phyloP scores from a whole-genome alignment of 35 echinoderm and acorn worm species.

The Anneissia japonica region DNA sequence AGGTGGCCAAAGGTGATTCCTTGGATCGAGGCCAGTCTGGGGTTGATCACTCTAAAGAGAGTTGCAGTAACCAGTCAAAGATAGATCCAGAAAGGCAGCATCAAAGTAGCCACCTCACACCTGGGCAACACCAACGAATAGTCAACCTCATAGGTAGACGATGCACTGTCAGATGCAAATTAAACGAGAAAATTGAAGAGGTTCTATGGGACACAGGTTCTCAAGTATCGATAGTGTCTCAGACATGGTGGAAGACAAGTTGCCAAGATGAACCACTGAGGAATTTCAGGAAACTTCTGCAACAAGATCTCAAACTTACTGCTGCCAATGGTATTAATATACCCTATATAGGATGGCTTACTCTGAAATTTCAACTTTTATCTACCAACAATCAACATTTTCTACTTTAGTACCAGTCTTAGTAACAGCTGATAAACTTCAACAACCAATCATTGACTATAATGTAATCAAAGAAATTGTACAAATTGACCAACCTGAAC shows the following conservation, averaged over 20 bases:
- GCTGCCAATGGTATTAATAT: constrained; percentile 16
- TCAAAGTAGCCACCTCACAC: neutral
- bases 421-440: neutral
- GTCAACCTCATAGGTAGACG: constrained; percentile 30
- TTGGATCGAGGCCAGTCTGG: no score
- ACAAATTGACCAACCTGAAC: neutral
- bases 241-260: no score
- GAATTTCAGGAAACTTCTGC: constrained; percentile 12
- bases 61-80: constrained; percentile 1
- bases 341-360: neutral
- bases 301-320: constrained; percentile 13
- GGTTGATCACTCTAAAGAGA: neutral
- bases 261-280: constrained; percentile 6
- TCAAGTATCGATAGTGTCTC: neutral
- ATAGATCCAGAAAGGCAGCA: neutral
- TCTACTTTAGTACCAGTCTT: neutral
- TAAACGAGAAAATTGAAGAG: constrained; percentile 13
- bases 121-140: constrained; percentile 1
- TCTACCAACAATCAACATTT: neutral
- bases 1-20: no score
- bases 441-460: neutral
- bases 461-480: neutral
- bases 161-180: constrained; percentile 17
- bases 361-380: constrained; percentile 9
- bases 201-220: constrained; percentile 43